phyloP scores from a whole-genome alignment of 2,113 vertebrate species.

The Percina caprodes region DNA sequence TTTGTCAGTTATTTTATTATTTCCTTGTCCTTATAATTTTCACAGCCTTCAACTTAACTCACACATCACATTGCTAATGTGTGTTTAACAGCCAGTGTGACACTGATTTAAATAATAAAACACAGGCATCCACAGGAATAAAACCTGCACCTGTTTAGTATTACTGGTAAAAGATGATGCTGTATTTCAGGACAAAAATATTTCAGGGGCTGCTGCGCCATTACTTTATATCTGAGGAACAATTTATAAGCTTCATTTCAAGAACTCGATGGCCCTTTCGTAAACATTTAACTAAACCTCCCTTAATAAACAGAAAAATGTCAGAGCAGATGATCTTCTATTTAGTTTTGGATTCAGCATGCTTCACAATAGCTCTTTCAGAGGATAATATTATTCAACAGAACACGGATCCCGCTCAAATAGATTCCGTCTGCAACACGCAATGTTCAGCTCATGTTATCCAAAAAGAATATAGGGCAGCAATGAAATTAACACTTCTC shows the following conservation, averaged over 20 bases:
- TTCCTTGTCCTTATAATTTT: not conserved
- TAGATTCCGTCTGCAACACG: not conserved
- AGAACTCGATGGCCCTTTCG: not conserved
- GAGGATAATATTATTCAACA: constrained; percentile 14
- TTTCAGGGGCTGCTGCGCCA: not conserved
- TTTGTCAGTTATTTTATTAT: constrained; percentile 26
- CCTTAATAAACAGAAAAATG: constrained; percentile 32
- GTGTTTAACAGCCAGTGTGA: not conserved
- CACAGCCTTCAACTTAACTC: constrained; percentile 11
- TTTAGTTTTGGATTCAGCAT: constrained; percentile 10
- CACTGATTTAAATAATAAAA: constrained; percentile 3
- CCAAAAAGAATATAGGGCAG: constrained; percentile 20
- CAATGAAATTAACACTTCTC: constrained; percentile 29
- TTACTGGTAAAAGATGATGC: constrained; percentile 2
- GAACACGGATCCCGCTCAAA: constrained; percentile 6
- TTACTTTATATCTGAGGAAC: constrained; percentile 9
- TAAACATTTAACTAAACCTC: constrained; percentile 14
- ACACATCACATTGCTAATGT: not conserved
- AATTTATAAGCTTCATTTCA: not conserved
- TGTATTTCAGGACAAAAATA: constrained; percentile 7
- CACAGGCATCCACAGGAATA: constrained; percentile 12
- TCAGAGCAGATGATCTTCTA: constrained; percentile 14
- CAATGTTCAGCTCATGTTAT: constrained; percentile 30
- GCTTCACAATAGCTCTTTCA: not conserved
- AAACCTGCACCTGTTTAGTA: constrained; percentile 17